Evolutionary conservation across 2,113 vertebrate genomes (phyloP).

Genomic region (Equus quagga): DNA sequence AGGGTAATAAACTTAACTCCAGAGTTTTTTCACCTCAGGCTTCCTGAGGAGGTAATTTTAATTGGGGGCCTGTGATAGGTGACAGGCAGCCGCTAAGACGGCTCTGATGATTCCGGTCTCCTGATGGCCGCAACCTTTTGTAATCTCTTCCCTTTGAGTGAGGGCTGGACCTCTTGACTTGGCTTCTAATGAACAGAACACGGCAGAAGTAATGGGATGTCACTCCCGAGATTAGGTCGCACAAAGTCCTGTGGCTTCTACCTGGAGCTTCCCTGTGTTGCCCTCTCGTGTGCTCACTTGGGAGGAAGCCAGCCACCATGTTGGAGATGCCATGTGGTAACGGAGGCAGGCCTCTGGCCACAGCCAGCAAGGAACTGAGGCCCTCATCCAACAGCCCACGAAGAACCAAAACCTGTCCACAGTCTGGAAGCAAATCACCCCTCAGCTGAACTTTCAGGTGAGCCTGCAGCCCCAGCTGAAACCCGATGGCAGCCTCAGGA

Average conservation of each 20-base stretch:
- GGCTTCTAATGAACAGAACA: conserved; percentile 57
- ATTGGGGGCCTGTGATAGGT: not conserved
- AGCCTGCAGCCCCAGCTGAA: not conserved
- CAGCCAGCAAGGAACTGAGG: not conserved
- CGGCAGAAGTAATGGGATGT: conserved; percentile 44
- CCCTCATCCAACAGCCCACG: not conserved
- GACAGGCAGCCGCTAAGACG: not conserved
- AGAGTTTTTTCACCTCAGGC: not conserved
- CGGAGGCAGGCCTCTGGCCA: not conserved
- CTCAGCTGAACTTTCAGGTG: not conserved
- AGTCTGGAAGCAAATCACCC: not conserved
- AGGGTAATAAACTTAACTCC: conserved; percentile 34
- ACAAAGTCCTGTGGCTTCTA: conserved; percentile 18
- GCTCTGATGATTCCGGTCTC: not conserved
- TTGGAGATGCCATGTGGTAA: not conserved
- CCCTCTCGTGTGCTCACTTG: not conserved
- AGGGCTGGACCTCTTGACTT: conserved; percentile 52
- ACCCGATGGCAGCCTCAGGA: not conserved
- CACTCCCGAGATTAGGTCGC: conserved; percentile 57
- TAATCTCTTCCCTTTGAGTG: conserved; percentile 20
- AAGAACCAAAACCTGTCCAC: not conserved
- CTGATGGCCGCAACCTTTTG: not conserved
- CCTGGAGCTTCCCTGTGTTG: not conserved
- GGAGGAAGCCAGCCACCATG: not conserved
- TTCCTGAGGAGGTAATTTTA: conserved; percentile 53